These are phyloP conservation scores for Chouioia cunea DNA, from an alignment of 2,888 invertebrate genomes.

Conservation along the genomic window DNA sequence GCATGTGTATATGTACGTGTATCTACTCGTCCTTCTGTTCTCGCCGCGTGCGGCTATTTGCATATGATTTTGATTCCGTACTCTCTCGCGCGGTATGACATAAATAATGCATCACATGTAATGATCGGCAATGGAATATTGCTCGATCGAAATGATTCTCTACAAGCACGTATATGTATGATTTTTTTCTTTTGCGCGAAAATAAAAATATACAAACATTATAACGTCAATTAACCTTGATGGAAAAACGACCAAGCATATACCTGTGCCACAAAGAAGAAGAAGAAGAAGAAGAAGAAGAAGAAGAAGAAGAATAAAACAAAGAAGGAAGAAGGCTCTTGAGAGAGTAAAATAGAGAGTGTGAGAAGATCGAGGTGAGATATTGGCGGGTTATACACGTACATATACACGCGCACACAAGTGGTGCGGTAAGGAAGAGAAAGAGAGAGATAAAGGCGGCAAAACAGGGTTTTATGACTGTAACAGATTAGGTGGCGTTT, in stretches of 20 bases:
- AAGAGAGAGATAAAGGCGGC: slow-evolving; percentile 52
- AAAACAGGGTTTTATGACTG: slow-evolving; percentile 67
- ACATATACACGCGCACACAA: slow-evolving; percentile 5
- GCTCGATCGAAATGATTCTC: slow-evolving; percentile 13
- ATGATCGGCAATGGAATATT: slow-evolving; percentile 58
- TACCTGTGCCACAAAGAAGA: slow-evolving; percentile 8
- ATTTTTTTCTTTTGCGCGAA: no score
- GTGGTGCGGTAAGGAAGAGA: slow-evolving; percentile 11
- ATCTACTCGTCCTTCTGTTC: slow-evolving; percentile 41
- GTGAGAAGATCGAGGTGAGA: slow-evolving; percentile 41
- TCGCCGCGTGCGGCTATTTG: slow-evolving; percentile 59
- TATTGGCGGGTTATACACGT: slow-evolving; percentile 28
- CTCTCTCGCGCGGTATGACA: slow-evolving; percentile 58
- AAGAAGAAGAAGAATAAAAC: not conserved
- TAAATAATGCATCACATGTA: slow-evolving; percentile 66
- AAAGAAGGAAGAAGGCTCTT: not conserved
- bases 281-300: slow-evolving; percentile 1
- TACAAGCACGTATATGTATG: no score
- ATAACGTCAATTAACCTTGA: slow-evolving; percentile 20
- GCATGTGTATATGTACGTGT: no score
- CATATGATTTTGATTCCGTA: slow-evolving; percentile 68
- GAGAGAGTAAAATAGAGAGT: slow-evolving; percentile 13
- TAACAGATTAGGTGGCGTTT: slow-evolving; percentile 65
- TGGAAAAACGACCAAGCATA: slow-evolving; percentile 1
- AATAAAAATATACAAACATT: slow-evolving; percentile 13